Base-by-base conservation (phyloP, 1,140 invertebrate species). In the Melipona quadrifasciata region DNA sequence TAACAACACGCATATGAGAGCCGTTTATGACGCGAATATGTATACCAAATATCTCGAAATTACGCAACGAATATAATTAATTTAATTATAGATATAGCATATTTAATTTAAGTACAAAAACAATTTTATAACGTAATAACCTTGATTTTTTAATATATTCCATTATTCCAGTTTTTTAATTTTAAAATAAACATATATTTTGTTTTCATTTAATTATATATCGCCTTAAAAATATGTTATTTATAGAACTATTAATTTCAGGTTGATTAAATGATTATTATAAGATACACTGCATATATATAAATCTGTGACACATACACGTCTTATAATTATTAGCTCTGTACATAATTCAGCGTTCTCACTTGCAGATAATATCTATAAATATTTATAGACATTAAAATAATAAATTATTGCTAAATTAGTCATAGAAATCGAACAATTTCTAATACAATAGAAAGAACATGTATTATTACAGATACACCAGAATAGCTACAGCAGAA, bases 331-430 rank as follows among this genome's bases (percentile, higher is more conserved):
- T n/a, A 3, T 76, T 53, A 31, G n/a, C 39, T 2, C 12, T 80
- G 61, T n/a, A 67, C 31, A 65, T 55, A 82, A 67, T 68, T 55
- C 68, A 84, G 16, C 61, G 72, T 34, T 89, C 67, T 82, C 73
- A 81, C 55, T 51, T 78, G 68, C 58, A 16, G 24, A 86, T 80
- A 31, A 31, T 31, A 2, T 31, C 31, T 31, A 82, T 65, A 64
- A 79, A 82, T 78, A 89, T 88, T 74, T 57, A 57, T 74, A 89
- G 77, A 84, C 87, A 88, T 80, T 89, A 80, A 47, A 74, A 89
- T 71, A 58, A 89, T 83, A 86, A 89, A 89, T 89, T 89, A 86
- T 89, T 86, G 76, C 80, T 86, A 77, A 80, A 86, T 89, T 84
- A 80, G 65, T 61, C 31, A 68, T 84, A 73, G 24, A 71, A 80